phyloP scores from a whole-genome alignment of 2,113 vertebrate species.

The Colistium nudipinnis region DNA sequence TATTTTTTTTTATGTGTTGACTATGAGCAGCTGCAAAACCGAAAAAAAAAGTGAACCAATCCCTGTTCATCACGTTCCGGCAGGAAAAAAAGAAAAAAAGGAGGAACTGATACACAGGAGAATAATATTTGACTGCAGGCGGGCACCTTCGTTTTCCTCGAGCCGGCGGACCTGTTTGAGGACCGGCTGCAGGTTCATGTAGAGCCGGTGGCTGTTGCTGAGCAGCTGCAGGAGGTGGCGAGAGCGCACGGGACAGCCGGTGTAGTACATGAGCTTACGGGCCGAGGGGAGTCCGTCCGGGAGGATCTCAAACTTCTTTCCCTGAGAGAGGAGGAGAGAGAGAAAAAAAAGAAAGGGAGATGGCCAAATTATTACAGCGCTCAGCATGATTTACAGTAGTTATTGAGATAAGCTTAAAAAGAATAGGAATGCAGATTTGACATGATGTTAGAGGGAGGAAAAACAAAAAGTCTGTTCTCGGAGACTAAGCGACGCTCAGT shows the following conservation, averaged over 20 bases:
- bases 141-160: conserved; percentile 95
- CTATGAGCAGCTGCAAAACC: too few species aligned
- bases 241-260: conserved; percentile 92
- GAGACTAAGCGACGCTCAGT: conserved; percentile 13
- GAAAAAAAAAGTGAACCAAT: too few species aligned
- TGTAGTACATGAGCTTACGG: conserved; percentile 97
- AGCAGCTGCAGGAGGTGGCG: conserved; percentile 96
- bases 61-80: too few species aligned
- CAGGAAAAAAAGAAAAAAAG: not conserved
- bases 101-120: not conserved
- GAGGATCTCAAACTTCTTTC: conserved; percentile 98
- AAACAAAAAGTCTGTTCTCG: conserved; percentile 7
- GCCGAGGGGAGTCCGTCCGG: conserved; percentile 95
- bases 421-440: conserved; percentile 36
- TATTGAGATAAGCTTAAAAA: conserved; percentile 19
- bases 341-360: not conserved
- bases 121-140: not conserved
- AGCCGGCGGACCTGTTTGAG: conserved; percentile 93
- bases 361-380: conserved; percentile 11
- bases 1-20: too few species aligned
- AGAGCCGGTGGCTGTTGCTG: conserved; percentile 97
- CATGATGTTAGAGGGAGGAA: conserved; percentile 34
- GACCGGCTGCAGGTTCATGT: conserved; percentile 97
- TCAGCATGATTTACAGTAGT: conserved; percentile 21
- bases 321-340: conserved; percentile 77